Base-by-base conservation (phyloP, 2,113 vertebrate genomes). In the Semnornis frantzii region DNA sequence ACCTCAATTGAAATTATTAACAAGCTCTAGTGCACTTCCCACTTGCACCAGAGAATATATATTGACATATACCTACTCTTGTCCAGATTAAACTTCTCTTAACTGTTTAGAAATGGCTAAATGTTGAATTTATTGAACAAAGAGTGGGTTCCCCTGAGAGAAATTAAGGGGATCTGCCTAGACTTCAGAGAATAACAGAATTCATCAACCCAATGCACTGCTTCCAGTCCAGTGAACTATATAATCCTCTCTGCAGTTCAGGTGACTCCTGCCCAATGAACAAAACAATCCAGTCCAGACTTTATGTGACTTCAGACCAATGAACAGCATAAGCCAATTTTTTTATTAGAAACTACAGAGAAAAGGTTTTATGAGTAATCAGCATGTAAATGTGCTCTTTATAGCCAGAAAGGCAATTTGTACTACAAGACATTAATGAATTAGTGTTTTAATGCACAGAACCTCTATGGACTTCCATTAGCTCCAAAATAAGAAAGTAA, bases 201-300 rank as follows among this genome's bases (percentile, higher is more conserved):
- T 89, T 96, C 87, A 88, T 74, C 7, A 92, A 69, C 25, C 10
- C 68, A 86, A 1, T 50, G n/a, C 21, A 55, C 39, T 37, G 28
- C 54, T 95, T 95, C 80, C 74, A 94, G 71, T 75, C 91, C 75
- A 93, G 57, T 0, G 5, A 94, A 88, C 82, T 75, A 82, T 52
- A 77, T 77, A 89, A 97, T 92, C 95, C 80, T 92, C 87, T 96
- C 85, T 58, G 72, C 10, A 88, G 60, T 66, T 84, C 88, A 82
- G 42, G 64, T 82, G 39, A 80, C 59, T 90, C 81, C 68, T 90
- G 55, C 42, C 82, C 92, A 94, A 68, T 39, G 64, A 93, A 75
- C 64, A 93, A 93, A 92, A 90, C 77, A 94, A 94, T 92, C 89
- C 73, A 80, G 85, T 91, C 63, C 66, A 90, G 82, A 70, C 39